phyloP scores from a whole-genome alignment of 2,113 vertebrate genomes.

The Trichechus manatus region DNA sequence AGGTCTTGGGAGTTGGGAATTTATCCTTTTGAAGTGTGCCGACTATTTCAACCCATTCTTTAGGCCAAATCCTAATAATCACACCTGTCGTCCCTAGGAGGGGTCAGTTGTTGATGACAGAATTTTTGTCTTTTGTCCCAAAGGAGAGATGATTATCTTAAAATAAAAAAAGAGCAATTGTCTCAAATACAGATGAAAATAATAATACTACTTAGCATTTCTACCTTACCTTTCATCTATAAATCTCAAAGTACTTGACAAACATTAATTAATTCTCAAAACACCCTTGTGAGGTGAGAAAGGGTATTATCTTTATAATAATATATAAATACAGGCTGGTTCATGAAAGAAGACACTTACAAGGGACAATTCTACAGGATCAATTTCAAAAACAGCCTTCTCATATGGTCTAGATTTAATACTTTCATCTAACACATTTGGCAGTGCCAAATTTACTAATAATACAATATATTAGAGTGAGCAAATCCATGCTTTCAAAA shows the following conservation, averaged over 20 bases:
- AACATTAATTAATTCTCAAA: conserved; percentile 84
- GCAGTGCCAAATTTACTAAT: conserved; percentile 64
- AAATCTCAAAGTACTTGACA: conserved; percentile 76
- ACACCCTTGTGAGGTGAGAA: conserved; percentile 67
- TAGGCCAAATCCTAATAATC: conserved; percentile 58
- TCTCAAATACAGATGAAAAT: conserved; percentile 74
- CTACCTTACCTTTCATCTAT: conserved; percentile 77
- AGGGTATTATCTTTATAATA: conserved; percentile 84
- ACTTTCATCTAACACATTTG: conserved; percentile 59
- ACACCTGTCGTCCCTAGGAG: conserved; percentile 61
- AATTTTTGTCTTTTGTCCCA: conserved; percentile 70
- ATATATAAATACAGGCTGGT: conserved; percentile 80
- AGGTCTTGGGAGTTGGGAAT: conserved; percentile 11
- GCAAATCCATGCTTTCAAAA: conserved; percentile 13
- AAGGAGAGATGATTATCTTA: conserved; percentile 74
- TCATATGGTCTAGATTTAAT: conserved; percentile 79
- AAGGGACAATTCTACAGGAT: conserved; percentile 77
- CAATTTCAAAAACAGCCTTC: conserved; percentile 80
- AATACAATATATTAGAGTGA: conserved; percentile 49
- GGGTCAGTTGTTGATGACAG: not conserved
- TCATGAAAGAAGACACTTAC: conserved; percentile 83
- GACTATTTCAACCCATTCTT: conserved; percentile 32
- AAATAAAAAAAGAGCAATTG: not conserved
- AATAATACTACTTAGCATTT: conserved; percentile 71
- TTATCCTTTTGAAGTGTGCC: conserved; percentile 71